Percentiles rank a stretch among this genome's conserved stretches.
Evolutionary conservation across 2,888 invertebrate genomes (phyloP).

Genomic region (Agonopterix heracliana): DNA sequence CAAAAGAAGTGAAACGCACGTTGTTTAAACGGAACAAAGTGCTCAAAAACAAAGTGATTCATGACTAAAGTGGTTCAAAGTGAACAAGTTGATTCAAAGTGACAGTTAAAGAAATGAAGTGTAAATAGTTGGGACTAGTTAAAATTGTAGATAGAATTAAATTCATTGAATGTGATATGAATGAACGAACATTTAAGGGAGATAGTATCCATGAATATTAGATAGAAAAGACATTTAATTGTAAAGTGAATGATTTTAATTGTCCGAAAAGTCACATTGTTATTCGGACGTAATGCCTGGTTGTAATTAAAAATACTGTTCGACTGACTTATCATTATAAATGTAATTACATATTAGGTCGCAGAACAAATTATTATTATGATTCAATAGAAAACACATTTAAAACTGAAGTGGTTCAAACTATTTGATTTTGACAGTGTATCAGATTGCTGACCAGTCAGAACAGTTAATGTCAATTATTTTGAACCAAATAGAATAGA

Average conservation of each 20-base stretch:
- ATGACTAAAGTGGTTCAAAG: constrained; percentile 4
- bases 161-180: constrained; percentile 66
- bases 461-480: no score
- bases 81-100: constrained; percentile 15
- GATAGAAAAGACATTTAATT: constrained; percentile 26
- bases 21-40: constrained; percentile 35
- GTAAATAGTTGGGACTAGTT: constrained; percentile 57
- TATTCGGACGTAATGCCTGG: constrained; percentile 27
- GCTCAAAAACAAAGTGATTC: not conserved
- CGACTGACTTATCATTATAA: constrained; percentile 57
- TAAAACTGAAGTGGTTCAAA: no score
- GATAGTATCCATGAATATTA: constrained; percentile 36
- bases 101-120: constrained; percentile 4
- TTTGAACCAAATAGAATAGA: no score
- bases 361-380: no score
- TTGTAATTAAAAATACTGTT: constrained; percentile 44
- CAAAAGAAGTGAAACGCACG: constrained; percentile 64
- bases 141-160: constrained; percentile 62
- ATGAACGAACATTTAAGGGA: constrained; percentile 35
- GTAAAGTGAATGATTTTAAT: constrained; percentile 5
- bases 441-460: no score
- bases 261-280: constrained; percentile 17
- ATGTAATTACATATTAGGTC: constrained; percentile 18
- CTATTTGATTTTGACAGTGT: no score
- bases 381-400: no score